A percentile compares a stretch with the other conserved stretches of the same genome.
Conservation (phyloP, 2,797 vertebrate species). For the Phataginus tricuspis region DNA sequence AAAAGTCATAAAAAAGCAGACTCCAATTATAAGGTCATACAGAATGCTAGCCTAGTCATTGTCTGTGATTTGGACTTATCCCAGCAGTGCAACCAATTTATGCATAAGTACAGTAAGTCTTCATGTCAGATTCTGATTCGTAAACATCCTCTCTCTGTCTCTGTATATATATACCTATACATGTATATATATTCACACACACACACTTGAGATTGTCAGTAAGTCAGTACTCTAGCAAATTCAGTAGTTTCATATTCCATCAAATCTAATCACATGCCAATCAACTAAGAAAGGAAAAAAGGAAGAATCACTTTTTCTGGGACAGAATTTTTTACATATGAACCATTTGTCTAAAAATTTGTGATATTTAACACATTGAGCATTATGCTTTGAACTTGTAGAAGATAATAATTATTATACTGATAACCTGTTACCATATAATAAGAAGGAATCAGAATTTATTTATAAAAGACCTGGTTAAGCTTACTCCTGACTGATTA, state of each 20-base stretch:
- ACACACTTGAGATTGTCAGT: not conserved
- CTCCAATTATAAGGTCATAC: not conserved
- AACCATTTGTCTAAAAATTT: not conserved
- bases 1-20: not conserved
- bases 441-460: conserved; percentile 2
- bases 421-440: not conserved
- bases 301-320: not conserved
- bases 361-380: not conserved
- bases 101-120: not conserved
- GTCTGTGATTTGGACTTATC: not conserved
- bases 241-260: not conserved
- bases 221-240: not conserved
- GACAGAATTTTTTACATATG: not conserved
- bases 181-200: not conserved
- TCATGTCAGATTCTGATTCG: conserved; percentile 1
- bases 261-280: not conserved
- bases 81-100: not conserved
- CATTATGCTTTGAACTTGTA: not conserved
- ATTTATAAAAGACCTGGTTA: not conserved
- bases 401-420: not conserved
- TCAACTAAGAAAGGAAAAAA: not conserved
- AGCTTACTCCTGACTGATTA: not conserved
- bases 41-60: not conserved
- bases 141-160: not conserved
- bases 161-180: not conserved